Conservation (phyloP, 92 coral and sea anemone genomes). For the Galaxea fascicularis region DNA sequence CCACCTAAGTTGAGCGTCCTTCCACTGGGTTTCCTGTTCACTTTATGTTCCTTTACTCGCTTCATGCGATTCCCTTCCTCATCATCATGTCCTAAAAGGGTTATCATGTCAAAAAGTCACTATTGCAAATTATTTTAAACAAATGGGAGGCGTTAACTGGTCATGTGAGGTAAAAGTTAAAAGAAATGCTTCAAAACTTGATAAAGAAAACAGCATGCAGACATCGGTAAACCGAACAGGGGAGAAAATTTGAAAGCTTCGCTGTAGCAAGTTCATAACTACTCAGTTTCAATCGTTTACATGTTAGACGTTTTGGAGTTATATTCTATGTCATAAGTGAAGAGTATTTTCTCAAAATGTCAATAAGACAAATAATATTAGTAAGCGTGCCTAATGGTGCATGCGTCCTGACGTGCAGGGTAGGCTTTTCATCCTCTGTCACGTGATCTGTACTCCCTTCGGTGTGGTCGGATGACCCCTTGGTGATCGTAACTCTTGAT, state of each 20-base stretch:
- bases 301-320: no score
- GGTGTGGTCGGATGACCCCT: conserved; percentile 48
- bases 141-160: background rate
- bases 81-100: conserved; percentile 16
- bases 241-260: no score
- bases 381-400: conserved; percentile 36
- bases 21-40: conserved; percentile 78
- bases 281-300: no score
- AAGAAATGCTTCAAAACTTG: background rate
- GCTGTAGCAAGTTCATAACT: no score
- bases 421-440: conserved; percentile 35
- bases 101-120: background rate
- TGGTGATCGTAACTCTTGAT: conserved; percentile 67
- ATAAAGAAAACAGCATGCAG: background rate
- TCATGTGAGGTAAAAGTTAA: background rate
- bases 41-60: conserved; percentile 82
- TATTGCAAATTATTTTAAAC: background rate
- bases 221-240: no score
- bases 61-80: conserved; percentile 60
- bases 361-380: background rate
- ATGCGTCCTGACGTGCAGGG: conserved; percentile 51
- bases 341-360: background rate
- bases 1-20: conserved; percentile 78
- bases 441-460: conserved; percentile 55
- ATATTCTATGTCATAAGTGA: no score